Evolutionary conservation across 2,113 vertebrate genomes (phyloP), one percentile per base, ranked within the genome.

Genomic region (Oncorhynchus keta): DNA sequence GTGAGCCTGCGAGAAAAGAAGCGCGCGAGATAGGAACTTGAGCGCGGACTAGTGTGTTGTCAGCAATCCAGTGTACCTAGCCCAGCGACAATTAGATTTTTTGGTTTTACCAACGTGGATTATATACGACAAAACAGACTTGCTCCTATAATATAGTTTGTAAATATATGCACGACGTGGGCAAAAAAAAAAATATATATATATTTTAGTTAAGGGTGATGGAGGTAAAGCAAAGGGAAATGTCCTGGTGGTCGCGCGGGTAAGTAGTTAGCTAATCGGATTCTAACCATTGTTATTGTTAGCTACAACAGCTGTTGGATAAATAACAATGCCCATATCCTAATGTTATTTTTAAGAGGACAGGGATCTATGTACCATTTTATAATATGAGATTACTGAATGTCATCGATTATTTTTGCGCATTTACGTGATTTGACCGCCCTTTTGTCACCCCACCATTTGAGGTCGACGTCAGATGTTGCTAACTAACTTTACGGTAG

Each of bases 211-310:
- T 61, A 61, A 61, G 20, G 16, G 49, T 18, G 12, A 14, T 55
- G 30, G 5, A 39, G 30, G 32, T 20, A 74, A 87, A 81, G 64
- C 71, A 72, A 73, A 72, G 73, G 83, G 89, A 91, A 85, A 94
- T 94, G 94, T 93, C 94, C 18, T 88, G 90, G 89, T 90, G 90
- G 91, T 35, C 85, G 92, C 93, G 94, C 90, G 86, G 93, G 94
- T 94, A 88, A 90, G 87, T 28, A 8, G 13, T 32, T 64, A 30
- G 13, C 61, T 45, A 12, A 30, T 59, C 30, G 32, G 35, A 35
- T 26, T 2, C 22, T 61, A 73, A 14, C 22, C 61, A 48, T 62
- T 74, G 30, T 73, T 35, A 48, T 59, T 28, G 32, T 35, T 12
- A 22, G 26, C 26, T 32, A 32, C 51, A 55, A 9, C 59, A 62